Evolutionary conservation across 2,888 invertebrate species (phyloP).

Genomic region (Luperina testacea): DNA sequence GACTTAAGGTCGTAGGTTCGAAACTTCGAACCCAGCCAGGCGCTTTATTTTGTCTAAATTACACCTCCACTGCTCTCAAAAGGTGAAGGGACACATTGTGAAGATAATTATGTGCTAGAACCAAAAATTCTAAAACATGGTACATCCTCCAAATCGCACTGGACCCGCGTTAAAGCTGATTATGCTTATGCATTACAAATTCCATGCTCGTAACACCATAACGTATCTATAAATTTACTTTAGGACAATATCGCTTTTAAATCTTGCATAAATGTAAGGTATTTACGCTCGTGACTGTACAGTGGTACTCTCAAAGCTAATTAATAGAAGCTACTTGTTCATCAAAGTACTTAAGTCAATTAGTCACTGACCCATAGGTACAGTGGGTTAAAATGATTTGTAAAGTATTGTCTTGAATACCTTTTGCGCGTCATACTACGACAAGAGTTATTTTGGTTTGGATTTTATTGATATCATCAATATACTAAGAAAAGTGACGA

Average conservation of each 20-base stretch:
- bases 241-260: background rate
- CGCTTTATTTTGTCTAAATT: no score
- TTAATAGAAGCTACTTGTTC: slow-evolving; percentile 11
- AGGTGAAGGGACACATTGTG: no score
- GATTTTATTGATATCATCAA: background rate
- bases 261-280: background rate
- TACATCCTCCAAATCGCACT: background rate
- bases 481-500: background rate
- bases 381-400: slow-evolving; percentile 15
- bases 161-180: no score
- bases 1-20: background rate
- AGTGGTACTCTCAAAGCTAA: slow-evolving; percentile 36
- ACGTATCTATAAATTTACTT: background rate
- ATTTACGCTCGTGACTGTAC: background rate
- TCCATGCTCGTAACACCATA: background rate
- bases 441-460: slow-evolving; percentile 6
- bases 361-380: background rate
- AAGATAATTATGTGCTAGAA: no score
- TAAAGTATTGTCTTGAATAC: background rate
- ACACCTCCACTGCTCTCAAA: no score
- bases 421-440: background rate
- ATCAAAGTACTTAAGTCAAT: slow-evolving; percentile 13
- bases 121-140: no score
- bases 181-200: background rate
- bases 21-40: no score